Conservation (phyloP, 2,113 vertebrate genomes). For the Daboia siamensis region DNA sequence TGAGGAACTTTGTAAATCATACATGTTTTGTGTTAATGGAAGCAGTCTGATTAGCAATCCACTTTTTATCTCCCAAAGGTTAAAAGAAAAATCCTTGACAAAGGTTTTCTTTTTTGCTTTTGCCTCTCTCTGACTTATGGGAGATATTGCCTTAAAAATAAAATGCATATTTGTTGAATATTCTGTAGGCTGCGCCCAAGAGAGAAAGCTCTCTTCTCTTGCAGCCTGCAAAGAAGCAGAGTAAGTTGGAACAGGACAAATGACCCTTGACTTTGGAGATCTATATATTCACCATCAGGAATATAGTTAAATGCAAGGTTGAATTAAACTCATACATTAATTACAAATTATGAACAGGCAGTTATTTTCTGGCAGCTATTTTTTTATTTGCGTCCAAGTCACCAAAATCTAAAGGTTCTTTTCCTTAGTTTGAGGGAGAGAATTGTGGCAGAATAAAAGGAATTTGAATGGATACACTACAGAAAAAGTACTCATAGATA, state of each 20-base stretch:
- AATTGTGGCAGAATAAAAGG: not conserved
- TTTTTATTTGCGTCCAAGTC: not conserved
- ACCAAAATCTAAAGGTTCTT: not conserved
- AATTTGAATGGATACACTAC: not conserved
- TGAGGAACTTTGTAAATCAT: slow-evolving; percentile 19
- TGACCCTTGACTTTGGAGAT: not conserved
- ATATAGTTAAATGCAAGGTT: not conserved
- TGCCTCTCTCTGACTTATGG: not conserved
- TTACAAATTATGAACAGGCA: not conserved
- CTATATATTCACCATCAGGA: not conserved
- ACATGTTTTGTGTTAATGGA: not conserved
- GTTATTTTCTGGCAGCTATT: not conserved
- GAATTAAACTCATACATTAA: not conserved
- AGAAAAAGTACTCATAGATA: not conserved
- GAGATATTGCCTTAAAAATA: not conserved
- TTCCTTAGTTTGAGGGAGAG: not conserved
- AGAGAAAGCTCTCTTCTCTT: not conserved
- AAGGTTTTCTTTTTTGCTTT: not conserved
- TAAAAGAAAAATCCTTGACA: not conserved
- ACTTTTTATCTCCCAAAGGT: not conserved
- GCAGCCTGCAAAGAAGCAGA: not conserved
- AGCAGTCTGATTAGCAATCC: not conserved
- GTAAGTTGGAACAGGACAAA: not conserved
- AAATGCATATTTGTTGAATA: not conserved
- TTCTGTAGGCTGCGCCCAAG: not conserved